phyloP scores from a whole-genome alignment of 2,797 vertebrate species.

The Cottoperca gobio region DNA sequence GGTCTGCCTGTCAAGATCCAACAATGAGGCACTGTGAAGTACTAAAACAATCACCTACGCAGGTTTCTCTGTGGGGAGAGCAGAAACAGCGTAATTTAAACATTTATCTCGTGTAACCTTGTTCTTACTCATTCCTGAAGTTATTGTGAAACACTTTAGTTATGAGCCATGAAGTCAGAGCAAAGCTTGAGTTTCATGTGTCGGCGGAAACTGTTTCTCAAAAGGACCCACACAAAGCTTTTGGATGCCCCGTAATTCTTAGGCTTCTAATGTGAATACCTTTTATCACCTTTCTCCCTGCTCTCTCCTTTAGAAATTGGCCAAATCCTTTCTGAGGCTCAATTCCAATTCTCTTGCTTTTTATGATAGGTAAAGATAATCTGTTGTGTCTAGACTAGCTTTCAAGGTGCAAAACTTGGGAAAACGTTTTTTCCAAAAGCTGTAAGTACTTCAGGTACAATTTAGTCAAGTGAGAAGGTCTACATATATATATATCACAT shows the following conservation, averaged over 20 bases:
- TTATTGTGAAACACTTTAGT: slow-evolving; percentile 4
- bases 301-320: not conserved
- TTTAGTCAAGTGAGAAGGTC: not conserved
- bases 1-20: slow-evolving; percentile 28
- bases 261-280: not conserved
- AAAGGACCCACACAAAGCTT: slow-evolving; percentile 8
- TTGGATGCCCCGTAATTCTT: not conserved
- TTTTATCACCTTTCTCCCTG: not conserved
- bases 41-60: slow-evolving; percentile 28
- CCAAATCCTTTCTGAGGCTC: not conserved
- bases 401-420: no score
- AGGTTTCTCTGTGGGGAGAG: slow-evolving; percentile 4
- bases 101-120: slow-evolving; percentile 5
- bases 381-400: no score
- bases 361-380: not conserved
- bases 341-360: not conserved
- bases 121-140: slow-evolving; percentile 5
- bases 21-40: slow-evolving; percentile 48
- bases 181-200: not conserved
- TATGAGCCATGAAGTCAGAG: slow-evolving; percentile 2
- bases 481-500: no score
- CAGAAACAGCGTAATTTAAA: not conserved
- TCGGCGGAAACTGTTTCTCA: not conserved
- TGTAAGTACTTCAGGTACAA: not conserved
- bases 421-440: not conserved